A percentile compares a stretch with the other conserved stretches of the same genome.
phyloP scores from a whole-genome alignment of 1,140 invertebrate genomes.

The Bombyx mandarina region DNA sequence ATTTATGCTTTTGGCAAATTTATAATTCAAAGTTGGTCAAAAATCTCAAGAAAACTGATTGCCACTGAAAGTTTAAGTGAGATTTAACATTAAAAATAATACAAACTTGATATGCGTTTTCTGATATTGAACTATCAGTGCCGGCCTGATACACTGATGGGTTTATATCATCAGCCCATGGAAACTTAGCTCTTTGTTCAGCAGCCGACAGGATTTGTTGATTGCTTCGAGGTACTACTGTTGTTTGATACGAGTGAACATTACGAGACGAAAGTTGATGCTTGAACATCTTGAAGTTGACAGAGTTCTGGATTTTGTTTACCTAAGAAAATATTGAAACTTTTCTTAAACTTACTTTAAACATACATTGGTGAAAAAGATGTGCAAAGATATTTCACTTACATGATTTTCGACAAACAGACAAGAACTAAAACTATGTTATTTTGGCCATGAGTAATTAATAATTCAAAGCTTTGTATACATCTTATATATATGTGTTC shows the following conservation, averaged over 20 bases:
- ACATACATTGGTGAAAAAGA: too few species aligned
- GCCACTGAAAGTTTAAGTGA: too few species aligned
- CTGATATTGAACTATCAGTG: constrained; percentile 64
- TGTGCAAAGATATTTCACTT: too few species aligned
- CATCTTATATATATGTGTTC: too few species aligned
- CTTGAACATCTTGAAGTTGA: constrained; percentile 52
- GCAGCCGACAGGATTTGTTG: constrained; percentile 55
- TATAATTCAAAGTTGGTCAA: too few species aligned
- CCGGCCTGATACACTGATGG: constrained; percentile 51
- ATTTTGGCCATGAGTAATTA: too few species aligned
- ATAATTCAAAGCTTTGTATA: too few species aligned
- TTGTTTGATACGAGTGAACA: constrained; percentile 67
- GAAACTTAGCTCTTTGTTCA: constrained; percentile 62
- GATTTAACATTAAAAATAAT: neutral
- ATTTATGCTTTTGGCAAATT: too few species aligned
- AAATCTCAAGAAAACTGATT: too few species aligned
- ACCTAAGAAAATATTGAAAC: neutral
- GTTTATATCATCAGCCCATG: constrained; percentile 61
- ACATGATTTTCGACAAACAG: too few species aligned
- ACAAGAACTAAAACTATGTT: too few species aligned
- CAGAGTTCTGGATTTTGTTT: constrained; percentile 12
- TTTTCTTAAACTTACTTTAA: too few species aligned
- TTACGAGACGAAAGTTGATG: constrained; percentile 61
- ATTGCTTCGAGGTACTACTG: constrained; percentile 58
- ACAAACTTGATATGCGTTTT: constrained; percentile 57